A percentile compares a stretch with the other conserved stretches of the same genome.
Evolutionary conservation across 2,888 invertebrate genomes (phyloP).

Genomic region (Marasmarcha lunaedactyla): DNA sequence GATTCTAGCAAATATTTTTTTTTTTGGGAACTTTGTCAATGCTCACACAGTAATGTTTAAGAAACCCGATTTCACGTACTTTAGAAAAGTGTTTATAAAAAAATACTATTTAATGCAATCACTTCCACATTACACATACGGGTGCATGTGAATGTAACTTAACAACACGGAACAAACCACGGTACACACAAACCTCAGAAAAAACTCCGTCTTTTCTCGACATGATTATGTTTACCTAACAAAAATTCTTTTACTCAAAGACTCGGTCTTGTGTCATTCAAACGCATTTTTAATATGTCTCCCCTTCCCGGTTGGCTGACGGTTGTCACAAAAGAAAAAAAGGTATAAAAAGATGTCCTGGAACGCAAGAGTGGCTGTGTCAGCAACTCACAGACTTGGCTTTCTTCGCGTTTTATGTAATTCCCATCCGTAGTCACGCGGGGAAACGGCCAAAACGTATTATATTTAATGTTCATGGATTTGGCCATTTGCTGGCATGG

Average conservation of each 20-base stretch:
- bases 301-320: constrained; percentile 35
- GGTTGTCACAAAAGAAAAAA: constrained; percentile 42
- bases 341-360: constrained; percentile 19
- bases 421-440: constrained; percentile 42
- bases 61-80: too few relatives aligned
- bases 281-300: constrained; percentile 45
- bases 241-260: not conserved
- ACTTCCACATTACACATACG: too few relatives aligned
- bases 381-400: constrained; percentile 43
- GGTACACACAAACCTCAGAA: not conserved
- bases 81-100: too few relatives aligned
- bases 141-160: too few relatives aligned
- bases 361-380: constrained; percentile 39
- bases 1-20: too few relatives aligned
- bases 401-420: constrained; percentile 44
- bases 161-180: too few relatives aligned
- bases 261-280: constrained; percentile 25
- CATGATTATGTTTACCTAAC: constrained; percentile 3
- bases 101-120: too few relatives aligned
- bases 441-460: constrained; percentile 41
- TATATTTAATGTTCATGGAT: constrained; percentile 38
- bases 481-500: constrained; percentile 23
- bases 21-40: too few relatives aligned
- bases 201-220: not conserved
- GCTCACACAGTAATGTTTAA: too few relatives aligned